A percentile compares a stretch with the other conserved stretches of the same genome.
phyloP scores from a whole-genome alignment of 1,140 invertebrate species.

The Drosophila obscura region DNA sequence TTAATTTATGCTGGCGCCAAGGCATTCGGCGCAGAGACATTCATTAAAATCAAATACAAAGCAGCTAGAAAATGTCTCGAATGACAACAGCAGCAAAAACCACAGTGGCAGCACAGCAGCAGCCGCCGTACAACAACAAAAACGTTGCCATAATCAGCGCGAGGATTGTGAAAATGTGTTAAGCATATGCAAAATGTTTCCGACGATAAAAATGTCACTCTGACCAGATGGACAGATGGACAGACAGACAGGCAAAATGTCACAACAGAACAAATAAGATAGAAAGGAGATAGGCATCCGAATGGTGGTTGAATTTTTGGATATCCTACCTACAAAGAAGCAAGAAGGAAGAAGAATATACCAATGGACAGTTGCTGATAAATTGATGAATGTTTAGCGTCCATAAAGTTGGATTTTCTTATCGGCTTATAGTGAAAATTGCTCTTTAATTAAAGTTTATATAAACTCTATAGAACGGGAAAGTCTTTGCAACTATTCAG shows the following conservation, averaged over 20 bases:
- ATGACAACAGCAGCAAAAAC: conserved; percentile 10
- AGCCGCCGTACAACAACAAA: background rate
- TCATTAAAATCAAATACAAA: conserved; percentile 54
- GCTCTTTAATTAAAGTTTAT: no score
- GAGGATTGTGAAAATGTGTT: conserved; percentile 52
- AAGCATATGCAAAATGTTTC: conserved; percentile 46
- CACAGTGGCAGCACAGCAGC: no score
- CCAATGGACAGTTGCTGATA: no score
- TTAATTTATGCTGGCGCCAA: conserved; percentile 58
- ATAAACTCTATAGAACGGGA: no score
- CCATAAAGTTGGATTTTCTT: no score
- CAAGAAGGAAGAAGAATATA: background rate
- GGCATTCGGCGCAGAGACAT: conserved; percentile 22
- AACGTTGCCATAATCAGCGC: conserved; percentile 8
- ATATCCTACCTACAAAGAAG: background rate
- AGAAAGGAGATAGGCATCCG: conserved; percentile 8
- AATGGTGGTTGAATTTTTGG: conserved; percentile 3
- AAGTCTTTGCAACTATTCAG: no score
- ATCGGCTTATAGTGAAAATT: no score
- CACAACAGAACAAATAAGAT: conserved; percentile 9
- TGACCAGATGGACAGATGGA: conserved; percentile 12
- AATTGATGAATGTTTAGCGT: no score
- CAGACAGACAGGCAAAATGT: background rate
- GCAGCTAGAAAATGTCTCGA: conserved; percentile 24
- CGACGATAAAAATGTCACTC: conserved; percentile 33